Conservation (phyloP, 2,888 invertebrate species). For the Arctia plantaginis region DNA sequence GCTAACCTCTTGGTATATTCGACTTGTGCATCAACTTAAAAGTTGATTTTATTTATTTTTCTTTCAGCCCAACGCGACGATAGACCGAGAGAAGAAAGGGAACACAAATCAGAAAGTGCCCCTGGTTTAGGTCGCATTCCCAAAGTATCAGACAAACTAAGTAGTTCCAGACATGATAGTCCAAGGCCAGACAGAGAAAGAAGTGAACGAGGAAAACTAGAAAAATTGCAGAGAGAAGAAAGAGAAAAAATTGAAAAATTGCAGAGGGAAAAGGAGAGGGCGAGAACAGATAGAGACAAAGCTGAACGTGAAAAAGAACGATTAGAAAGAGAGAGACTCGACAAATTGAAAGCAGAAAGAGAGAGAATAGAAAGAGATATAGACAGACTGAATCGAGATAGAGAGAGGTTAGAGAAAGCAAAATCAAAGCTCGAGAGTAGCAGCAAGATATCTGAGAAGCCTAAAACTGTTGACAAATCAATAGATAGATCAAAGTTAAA, state of each 20-base stretch:
- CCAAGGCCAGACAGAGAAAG: conserved; percentile 65
- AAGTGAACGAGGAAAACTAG: conserved; percentile 58
- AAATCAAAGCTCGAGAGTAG: conserved; percentile 72
- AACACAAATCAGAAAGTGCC: conserved; percentile 66
- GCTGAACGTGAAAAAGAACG: conserved; percentile 67
- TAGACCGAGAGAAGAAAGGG: conserved; percentile 57
- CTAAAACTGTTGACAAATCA: conserved; percentile 58
- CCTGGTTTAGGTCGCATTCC: conserved; percentile 81
- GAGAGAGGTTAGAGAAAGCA: conserved; percentile 76
- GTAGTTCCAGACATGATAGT: conserved; percentile 60
- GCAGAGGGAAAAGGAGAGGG: conserved; percentile 58
- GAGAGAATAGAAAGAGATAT: conserved; percentile 80
- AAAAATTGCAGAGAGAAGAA: conserved; percentile 58
- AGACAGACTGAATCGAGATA: conserved; percentile 73
- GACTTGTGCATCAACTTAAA: background rate
- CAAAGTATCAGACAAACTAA: conserved; percentile 78
- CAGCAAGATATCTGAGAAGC: conserved; percentile 57
- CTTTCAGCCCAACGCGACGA: conserved; percentile 24
- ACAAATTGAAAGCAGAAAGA: conserved; percentile 76
- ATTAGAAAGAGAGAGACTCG: conserved; percentile 73
- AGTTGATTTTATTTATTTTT: conserved; percentile 5
- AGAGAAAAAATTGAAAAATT: conserved; percentile 53
- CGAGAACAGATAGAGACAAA: conserved; percentile 52
- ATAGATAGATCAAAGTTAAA: conserved; percentile 67
- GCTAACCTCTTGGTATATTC: background rate